Conservation (phyloP, 1,140 invertebrate genomes). For the Protaetia brevitarsis region DNA sequence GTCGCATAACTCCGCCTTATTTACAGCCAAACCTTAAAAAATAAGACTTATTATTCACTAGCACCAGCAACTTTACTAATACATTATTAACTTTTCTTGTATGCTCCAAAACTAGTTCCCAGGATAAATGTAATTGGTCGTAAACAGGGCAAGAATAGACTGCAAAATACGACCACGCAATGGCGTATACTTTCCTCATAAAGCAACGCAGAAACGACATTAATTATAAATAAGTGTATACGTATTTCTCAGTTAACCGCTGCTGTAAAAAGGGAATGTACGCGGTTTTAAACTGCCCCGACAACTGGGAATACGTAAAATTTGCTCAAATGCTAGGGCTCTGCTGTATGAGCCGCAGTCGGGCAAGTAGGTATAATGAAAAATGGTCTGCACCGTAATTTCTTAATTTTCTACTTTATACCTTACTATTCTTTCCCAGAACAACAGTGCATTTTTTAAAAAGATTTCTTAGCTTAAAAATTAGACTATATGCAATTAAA, state of each 20-base stretch:
- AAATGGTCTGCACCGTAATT: too few relatives aligned
- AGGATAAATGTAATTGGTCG: background rate
- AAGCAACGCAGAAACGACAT: background rate
- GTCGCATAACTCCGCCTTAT: background rate
- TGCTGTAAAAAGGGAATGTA: background rate
- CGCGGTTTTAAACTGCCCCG: background rate
- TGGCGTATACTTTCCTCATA: background rate
- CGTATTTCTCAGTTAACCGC: background rate
- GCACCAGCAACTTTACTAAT: background rate
- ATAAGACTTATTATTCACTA: background rate
- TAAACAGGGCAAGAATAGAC: background rate
- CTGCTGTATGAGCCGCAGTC: too few relatives aligned
- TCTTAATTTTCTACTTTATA: too few relatives aligned
- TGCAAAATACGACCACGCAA: background rate
- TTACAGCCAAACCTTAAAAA: background rate
- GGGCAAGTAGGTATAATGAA: too few relatives aligned
- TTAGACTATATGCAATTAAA: too few relatives aligned
- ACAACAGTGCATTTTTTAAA: too few relatives aligned
- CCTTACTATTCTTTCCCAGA: too few relatives aligned
- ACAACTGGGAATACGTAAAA: constrained; percentile 1
- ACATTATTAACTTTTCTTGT: background rate
- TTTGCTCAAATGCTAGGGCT: background rate
- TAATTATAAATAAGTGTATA: constrained; percentile 13
- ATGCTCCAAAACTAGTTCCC: background rate
- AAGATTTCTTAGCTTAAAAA: too few relatives aligned